phyloP scores from a whole-genome alignment of 1,140 invertebrate species.

The Gryllus bimaculatus region DNA sequence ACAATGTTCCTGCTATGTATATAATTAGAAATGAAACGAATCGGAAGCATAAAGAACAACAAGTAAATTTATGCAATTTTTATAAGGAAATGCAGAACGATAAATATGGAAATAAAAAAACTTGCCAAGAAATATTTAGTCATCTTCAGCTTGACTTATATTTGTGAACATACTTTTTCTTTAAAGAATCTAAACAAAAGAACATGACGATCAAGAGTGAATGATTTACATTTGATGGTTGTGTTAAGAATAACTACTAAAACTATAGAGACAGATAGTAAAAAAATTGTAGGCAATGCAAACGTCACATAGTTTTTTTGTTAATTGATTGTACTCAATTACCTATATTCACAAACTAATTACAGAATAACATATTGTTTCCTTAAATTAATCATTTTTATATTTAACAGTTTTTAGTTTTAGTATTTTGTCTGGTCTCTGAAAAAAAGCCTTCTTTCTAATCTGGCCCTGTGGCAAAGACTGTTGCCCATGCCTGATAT shows the following conservation, averaged over 20 bases:
- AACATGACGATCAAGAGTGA: not conserved
- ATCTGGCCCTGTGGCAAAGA: too few species aligned
- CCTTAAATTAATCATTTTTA: too few species aligned
- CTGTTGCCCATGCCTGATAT: too few species aligned
- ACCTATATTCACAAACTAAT: not conserved
- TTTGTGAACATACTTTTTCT: not conserved
- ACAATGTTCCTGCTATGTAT: not conserved
- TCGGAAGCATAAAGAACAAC: not conserved
- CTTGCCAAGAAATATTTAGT: constrained; percentile 5
- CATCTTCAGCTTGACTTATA: not conserved
- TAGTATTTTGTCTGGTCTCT: too few species aligned
- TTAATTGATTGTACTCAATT: not conserved
- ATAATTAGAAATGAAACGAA: not conserved
- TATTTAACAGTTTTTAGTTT: too few species aligned
- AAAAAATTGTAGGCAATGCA: not conserved
- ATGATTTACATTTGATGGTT: not conserved
- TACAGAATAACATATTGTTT: too few species aligned
- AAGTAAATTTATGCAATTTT: not conserved
- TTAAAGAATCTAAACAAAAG: not conserved
- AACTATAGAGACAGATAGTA: not conserved
- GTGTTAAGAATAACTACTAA: not conserved
- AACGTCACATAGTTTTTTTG: not conserved
- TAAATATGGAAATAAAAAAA: not conserved
- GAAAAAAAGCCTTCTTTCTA: too few species aligned
- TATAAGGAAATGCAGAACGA: not conserved